These are phyloP conservation scores for Tarsius wallacei DNA, from an alignment of 2,797 vertebrate species.

Conservation along the genomic window DNA sequence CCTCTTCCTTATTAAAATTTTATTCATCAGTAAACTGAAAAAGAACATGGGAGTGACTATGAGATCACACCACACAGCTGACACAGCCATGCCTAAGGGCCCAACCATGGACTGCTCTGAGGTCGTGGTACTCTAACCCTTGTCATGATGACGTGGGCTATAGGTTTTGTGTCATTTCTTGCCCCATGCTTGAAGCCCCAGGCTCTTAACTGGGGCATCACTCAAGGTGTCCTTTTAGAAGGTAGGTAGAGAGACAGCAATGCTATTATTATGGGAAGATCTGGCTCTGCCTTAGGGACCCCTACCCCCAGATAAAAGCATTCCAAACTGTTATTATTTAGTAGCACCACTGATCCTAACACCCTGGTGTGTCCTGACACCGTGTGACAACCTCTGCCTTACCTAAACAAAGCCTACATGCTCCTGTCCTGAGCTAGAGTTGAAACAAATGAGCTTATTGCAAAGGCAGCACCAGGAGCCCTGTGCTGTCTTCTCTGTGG, in stretches of 20 bases:
- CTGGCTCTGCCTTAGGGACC: neutral
- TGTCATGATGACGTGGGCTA: neutral
- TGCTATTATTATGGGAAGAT: neutral
- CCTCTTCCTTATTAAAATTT: conserved; percentile 21
- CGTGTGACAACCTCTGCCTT: neutral
- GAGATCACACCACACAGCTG: neutral
- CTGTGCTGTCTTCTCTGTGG: neutral
- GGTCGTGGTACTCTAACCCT: neutral
- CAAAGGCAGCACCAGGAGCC: neutral
- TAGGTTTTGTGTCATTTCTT: neutral
- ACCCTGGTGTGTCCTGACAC: neutral
- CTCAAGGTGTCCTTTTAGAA: neutral
- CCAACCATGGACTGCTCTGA: neutral
- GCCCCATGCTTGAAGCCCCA: neutral
- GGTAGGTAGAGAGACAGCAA: neutral
- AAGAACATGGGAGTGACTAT: neutral
- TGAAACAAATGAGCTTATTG: neutral
- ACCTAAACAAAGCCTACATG: neutral
- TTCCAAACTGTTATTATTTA: neutral
- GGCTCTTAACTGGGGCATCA: neutral
- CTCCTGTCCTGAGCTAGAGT: neutral
- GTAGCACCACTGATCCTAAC: neutral
- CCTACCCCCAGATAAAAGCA: neutral
- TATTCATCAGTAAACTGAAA: neutral
- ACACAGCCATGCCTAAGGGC: neutral